Percentiles rank a stretch among this genome's conserved stretches.
These are phyloP conservation scores for Octonoba sinensis DNA, from an alignment of 2,888 invertebrate species.

Conservation along the genomic window DNA sequence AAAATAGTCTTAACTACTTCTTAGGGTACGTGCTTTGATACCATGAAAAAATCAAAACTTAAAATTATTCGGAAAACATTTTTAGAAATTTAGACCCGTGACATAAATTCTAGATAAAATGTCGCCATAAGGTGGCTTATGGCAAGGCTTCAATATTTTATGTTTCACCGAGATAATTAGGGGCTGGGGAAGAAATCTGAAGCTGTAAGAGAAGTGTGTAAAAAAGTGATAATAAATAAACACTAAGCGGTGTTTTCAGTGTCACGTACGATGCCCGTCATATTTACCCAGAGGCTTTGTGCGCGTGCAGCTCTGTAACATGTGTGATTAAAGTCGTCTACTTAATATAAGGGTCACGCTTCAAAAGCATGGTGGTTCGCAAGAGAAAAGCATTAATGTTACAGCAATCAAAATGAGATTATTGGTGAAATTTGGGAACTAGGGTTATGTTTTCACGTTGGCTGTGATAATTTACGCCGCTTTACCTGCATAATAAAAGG, in stretches of 20 bases:
- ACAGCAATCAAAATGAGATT: slow-evolving; percentile 52
- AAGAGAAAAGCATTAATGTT: slow-evolving; percentile 39
- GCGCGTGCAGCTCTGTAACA: slow-evolving; percentile 18
- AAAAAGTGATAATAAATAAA: slow-evolving; percentile 3
- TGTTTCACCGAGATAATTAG: not conserved
- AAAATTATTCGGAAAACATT: no score
- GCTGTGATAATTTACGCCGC: slow-evolving; percentile 40
- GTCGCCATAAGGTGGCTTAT: not conserved
- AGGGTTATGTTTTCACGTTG: slow-evolving; percentile 21
- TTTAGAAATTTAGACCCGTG: no score
- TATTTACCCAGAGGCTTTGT: slow-evolving; percentile 33
- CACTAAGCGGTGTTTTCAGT: not conserved
- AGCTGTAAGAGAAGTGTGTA: not conserved
- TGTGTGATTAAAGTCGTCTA: slow-evolving; percentile 33
- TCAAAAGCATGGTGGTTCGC: slow-evolving; percentile 33
- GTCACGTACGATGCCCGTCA: not conserved
- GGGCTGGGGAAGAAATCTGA: not conserved
- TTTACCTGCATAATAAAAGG: no score
- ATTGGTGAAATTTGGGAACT: slow-evolving; percentile 26
- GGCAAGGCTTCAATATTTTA: not conserved
- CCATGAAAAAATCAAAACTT: no score
- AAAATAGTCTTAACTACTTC: no score
- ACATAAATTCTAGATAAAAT: no score
- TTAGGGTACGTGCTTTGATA: no score
- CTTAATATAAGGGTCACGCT: slow-evolving; percentile 49